Base-by-base conservation (phyloP, 2,113 vertebrate genomes). In the Coptodon bakossiorum region DNA sequence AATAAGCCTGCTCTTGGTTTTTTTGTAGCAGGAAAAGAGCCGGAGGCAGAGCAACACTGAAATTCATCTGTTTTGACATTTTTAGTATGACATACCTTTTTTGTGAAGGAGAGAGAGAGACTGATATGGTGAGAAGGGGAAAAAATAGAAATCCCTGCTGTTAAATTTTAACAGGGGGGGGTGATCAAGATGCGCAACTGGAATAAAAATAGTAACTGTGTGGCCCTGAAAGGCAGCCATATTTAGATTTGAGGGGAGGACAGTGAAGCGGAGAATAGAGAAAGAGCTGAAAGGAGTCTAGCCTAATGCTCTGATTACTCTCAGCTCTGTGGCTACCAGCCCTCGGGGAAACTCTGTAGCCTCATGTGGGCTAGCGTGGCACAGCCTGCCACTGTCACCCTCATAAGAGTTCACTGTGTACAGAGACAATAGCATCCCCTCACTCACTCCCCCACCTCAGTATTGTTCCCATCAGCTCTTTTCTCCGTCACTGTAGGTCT, bases 351-450 rank as follows among this genome's bases (percentile, higher is more conserved):
- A 57, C 40, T n/a, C 82, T 45, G 89, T 13, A 14, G 85, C 89
- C 85, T 68, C 86, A 87, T 94, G 63, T 89, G 90, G 86, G 79
- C 66, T 88, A 80, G 87, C 79, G 8, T 90, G 93, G 91, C 86
- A 90, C 91, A 79, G 93, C 89, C 88, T 91, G 92, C 66, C 90
- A 85, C 92, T 57, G 76, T 88, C 91, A 45, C 38, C 78, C 79
- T 81, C 40, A 63, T 27, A 84, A 71, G 31, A 54, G 61, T 52
- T 81, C 61, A 87, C 68, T 79, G 83, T 87, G 84, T 29, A 7
- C 50, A 73, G 36, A 84, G 34, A 82, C 53, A 7, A 38, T 89
- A 57, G 71, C 43, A 76, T n/a, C 13, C 5, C 24, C 38, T 38
- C 17, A 27, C 71, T 73, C 54, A 19, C 80, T 19, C 81, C 17